Conservation (phyloP, 2,113 vertebrate genomes). For the Triplophysa siluroides region DNA sequence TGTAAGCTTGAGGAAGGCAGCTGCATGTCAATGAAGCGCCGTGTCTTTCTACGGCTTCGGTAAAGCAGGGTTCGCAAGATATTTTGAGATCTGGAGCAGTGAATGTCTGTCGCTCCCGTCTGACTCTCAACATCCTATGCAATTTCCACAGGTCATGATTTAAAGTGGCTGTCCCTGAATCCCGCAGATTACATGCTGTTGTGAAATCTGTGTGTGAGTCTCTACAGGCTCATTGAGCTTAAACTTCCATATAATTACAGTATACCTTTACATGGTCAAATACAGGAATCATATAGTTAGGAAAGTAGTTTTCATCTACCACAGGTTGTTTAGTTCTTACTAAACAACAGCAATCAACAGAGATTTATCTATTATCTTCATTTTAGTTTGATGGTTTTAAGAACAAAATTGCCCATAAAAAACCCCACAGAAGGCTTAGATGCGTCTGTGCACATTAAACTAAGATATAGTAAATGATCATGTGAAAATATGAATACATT, state of each 20-base stretch:
- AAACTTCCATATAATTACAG: neutral
- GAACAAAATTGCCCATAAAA: neutral
- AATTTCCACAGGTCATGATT: slow-evolving; percentile 13
- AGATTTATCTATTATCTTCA: neutral
- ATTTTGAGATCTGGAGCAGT: slow-evolving; percentile 40
- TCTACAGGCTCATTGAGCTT: neutral
- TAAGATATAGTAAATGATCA: no score
- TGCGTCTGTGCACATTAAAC: no score
- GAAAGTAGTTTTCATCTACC: no score
- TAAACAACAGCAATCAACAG: neutral
- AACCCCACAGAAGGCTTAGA: no score
- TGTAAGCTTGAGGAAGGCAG: slow-evolving; percentile 44
- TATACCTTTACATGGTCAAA: neutral
- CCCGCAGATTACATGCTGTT: neutral
- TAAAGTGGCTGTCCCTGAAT: neutral
- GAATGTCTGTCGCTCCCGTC: slow-evolving; percentile 29
- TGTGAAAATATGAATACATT: no score
- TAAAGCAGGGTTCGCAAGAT: slow-evolving; percentile 26
- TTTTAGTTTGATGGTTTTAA: neutral
- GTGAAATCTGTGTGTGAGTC: neutral
- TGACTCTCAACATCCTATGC: slow-evolving; percentile 15
- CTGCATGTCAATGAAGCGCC: slow-evolving; percentile 48
- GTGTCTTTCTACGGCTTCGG: slow-evolving; percentile 32
- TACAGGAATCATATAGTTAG: neutral
- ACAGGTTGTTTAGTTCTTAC: neutral